phyloP scores from a whole-genome alignment of 2,888 invertebrate species.

The Melangyna quadrimaculata region DNA sequence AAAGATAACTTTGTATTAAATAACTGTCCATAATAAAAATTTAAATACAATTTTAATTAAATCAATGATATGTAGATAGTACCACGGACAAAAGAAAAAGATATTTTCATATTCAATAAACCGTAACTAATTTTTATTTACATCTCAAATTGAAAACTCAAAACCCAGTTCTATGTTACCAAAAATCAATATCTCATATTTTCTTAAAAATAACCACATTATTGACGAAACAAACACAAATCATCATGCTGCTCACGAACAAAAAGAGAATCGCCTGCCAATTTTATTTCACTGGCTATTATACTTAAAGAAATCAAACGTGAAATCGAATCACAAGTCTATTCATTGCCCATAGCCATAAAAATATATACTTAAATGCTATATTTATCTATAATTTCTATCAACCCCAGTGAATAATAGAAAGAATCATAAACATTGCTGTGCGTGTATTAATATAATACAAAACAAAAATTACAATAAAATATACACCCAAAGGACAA shows the following conservation, averaged over 20 bases:
- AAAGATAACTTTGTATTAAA: too few relatives aligned
- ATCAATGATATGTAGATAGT: too few relatives aligned
- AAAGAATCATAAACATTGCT: background rate
- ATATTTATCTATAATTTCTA: constrained; percentile 12
- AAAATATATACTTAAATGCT: background rate
- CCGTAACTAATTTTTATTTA: background rate
- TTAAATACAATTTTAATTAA: too few relatives aligned
- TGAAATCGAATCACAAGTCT: constrained; percentile 18
- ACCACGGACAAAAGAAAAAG: too few relatives aligned
- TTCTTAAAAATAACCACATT: background rate
- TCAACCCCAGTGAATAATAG: background rate
- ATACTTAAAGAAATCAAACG: constrained; percentile 9
- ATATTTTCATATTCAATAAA: background rate
- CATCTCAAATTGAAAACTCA: background rate
- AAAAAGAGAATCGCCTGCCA: background rate
- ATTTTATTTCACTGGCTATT: constrained; percentile 8
- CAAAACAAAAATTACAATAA: background rate
- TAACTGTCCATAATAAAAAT: too few relatives aligned
- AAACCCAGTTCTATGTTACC: background rate
- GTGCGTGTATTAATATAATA: background rate
- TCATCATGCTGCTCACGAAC: background rate
- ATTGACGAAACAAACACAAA: background rate
- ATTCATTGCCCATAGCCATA: background rate
- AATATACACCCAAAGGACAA: background rate
- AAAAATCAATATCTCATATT: background rate